Conservation (phyloP, 2,888 invertebrate species). For the Leptinotarsa juncta region DNA sequence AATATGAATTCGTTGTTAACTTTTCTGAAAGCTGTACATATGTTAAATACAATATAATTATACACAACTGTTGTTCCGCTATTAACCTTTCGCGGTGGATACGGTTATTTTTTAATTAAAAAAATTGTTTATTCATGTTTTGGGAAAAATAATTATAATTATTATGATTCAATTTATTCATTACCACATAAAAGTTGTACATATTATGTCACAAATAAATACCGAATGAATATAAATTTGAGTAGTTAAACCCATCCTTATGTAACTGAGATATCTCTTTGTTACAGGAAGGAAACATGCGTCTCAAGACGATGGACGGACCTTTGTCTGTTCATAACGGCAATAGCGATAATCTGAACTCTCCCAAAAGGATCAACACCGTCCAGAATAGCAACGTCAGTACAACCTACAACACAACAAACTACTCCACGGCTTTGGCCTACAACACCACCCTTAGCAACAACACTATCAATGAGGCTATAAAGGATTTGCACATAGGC, state of each 20-base stretch:
- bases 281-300: conserved; percentile 63
- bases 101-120: no score
- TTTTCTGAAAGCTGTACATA: no score
- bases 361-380: conserved; percentile 64
- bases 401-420: conserved; percentile 23
- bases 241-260: not conserved
- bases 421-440: conserved; percentile 26
- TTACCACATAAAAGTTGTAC: no score
- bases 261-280: conserved; percentile 33
- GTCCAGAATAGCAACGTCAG: conserved; percentile 62
- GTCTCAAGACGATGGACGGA: conserved; percentile 64
- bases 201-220: no score
- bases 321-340: conserved; percentile 63
- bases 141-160: no score
- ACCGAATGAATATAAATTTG: not conserved
- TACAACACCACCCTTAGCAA: conserved; percentile 23
- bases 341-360: conserved; percentile 60
- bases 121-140: no score
- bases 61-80: no score
- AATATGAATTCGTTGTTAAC: no score
- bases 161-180: no score
- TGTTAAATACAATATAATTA: no score
- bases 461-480: conserved; percentile 35
- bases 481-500: conserved; percentile 38
- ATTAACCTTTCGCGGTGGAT: no score